Base-by-base conservation (phyloP, 1,140 invertebrate genomes). In the Chrysoperla carnea region DNA sequence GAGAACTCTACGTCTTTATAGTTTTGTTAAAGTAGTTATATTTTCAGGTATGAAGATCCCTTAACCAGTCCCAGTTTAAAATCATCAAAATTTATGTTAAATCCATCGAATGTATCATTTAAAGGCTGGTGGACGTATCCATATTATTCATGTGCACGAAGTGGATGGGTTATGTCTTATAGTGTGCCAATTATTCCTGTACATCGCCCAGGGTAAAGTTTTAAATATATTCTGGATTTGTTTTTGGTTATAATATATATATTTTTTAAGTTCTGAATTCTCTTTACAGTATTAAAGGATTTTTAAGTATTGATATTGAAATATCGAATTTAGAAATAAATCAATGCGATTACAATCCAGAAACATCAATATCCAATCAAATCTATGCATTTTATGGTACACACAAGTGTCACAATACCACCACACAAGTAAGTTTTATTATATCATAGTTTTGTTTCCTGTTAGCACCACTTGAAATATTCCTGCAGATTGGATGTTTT, bases 291-390 rank as follows among this genome's bases (percentile, higher is more conserved):
- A 56, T 76, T 50, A 76, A 75, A 53, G 84, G 84, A 40, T 76
- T 87, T 52, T 67, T 89, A 29, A 85, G 81, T 45, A 67, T 89
- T 40, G 85, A 91, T 60, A 76, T 90, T 49, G 83, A 90, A 59
- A 69, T 90, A 52, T 84, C 81, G 36, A 67, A 71, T 39, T 63
- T 90, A 50, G 81, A 88, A 55, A 75, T 91, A 43, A 88, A 91
- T 63, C 87, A 91, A 55, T 91, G 87, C 57, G 83, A 88, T 44
- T 46, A 36, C 36, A 40, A 46, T 15, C 13, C 33, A 9, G 28
- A 29, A 29, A 36, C 45, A 39, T 17, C 46, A 47, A 6, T 58
- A 48, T 44, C 55, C 48, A 68, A 64, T 50, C 66, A 75, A 49
- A 66, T 79, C 46, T 64, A 68, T 38, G 64, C 73, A 0, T 88